Conservation (phyloP, 2,888 invertebrate genomes). For the Chesias legatella region DNA sequence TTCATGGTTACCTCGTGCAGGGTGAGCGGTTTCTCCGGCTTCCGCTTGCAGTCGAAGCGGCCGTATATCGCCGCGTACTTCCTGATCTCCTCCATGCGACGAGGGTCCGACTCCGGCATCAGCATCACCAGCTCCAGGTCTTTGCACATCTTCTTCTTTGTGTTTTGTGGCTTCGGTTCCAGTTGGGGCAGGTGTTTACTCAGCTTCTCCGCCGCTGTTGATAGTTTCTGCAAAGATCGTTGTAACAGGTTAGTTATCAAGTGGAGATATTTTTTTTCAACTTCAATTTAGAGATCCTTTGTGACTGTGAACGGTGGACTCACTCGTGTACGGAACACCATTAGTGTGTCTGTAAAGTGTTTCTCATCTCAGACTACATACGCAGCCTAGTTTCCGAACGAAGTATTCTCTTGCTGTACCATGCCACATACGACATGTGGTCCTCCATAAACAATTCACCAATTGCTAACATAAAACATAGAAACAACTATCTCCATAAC, state of each 20-base stretch:
- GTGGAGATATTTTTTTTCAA: too few relatives aligned
- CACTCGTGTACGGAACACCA: too few relatives aligned
- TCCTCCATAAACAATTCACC: too few relatives aligned
- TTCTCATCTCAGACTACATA: too few relatives aligned
- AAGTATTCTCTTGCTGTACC: too few relatives aligned
- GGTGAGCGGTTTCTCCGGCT: conserved; percentile 97
- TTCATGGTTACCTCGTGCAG: conserved; percentile 96
- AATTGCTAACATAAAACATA: too few relatives aligned
- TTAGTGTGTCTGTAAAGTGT: too few relatives aligned
- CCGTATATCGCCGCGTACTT: conserved; percentile 99
- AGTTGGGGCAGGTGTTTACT: conserved; percentile 91
- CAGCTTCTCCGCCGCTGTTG: conserved; percentile 90
- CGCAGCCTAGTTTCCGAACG: too few relatives aligned
- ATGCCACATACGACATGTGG: too few relatives aligned
- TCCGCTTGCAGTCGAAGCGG: conserved; percentile 97
- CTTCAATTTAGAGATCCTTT: too few relatives aligned
- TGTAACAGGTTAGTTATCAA: background rate
- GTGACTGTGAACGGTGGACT: too few relatives aligned
- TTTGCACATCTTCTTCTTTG: conserved; percentile 95
- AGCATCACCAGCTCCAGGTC: conserved; percentile 95
- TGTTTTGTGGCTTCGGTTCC: conserved; percentile 93
- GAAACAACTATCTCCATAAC: too few relatives aligned
- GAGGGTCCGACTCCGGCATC: conserved; percentile 92
- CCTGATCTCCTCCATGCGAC: conserved; percentile 95
- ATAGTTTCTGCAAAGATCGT: conserved; percentile 82